Evolutionary conservation across 2,113 vertebrate genomes (phyloP).

Genomic region (Hemibagrus wyckioides): DNA sequence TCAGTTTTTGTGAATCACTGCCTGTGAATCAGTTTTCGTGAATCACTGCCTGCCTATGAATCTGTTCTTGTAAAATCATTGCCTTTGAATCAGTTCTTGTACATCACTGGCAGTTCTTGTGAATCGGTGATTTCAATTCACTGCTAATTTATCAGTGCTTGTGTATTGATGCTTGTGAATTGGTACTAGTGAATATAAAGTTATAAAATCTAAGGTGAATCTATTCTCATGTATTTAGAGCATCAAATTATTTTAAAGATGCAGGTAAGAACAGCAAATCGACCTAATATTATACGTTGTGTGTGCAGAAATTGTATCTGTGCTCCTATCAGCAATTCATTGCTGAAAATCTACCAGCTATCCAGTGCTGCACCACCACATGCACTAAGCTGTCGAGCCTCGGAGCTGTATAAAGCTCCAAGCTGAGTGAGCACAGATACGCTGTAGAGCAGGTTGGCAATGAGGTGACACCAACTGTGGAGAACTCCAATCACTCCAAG

Average conservation of each 20-base stretch:
- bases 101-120: background rate
- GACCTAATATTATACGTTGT: background rate
- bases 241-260: background rate
- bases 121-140: background rate
- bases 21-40: background rate
- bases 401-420: background rate
- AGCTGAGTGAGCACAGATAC: background rate
- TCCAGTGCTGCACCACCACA: background rate
- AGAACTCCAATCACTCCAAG: conserved; percentile 20
- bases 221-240: background rate
- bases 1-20: too few species aligned
- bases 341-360: background rate
- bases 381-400: background rate
- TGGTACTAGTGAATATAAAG: too few species aligned
- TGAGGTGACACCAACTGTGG: conserved; percentile 26
- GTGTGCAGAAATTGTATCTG: background rate
- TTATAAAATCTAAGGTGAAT: too few species aligned
- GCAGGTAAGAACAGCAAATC: background rate
- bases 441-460: background rate
- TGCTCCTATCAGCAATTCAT: background rate
- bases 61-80: too few species aligned
- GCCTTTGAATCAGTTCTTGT: background rate
- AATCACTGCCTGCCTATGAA: background rate
- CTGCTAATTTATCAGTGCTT: background rate
- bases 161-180: background rate